Evolutionary conservation across 2,797 vertebrate species (phyloP), one percentile per base, ranked within the genome.

Genomic region (Diplodus puntazzo): DNA sequence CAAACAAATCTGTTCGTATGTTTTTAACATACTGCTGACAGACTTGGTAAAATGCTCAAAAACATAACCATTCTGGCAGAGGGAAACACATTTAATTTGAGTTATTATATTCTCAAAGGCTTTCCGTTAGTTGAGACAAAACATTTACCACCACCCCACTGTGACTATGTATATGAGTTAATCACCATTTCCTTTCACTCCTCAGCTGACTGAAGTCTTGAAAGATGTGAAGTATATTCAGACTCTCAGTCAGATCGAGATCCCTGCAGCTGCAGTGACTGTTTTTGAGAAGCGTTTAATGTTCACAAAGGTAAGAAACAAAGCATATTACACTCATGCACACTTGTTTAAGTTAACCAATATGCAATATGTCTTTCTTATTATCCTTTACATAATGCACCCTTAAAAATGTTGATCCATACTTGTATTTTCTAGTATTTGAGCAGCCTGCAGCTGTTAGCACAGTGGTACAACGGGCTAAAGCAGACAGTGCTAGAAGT

Each of bases 141-240:
- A 62, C n/a, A 81, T 75, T 84, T 17, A 65, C 42, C 14, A 42
- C 54, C n/a, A 23, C 23, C 53, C 65, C 27, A 21, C 46, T 70
- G 72, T 75, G 59, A 42, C 25, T 59, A 27, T 69, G n/a, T 39
- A 45, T 48, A 52, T 14, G 4, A 45, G 16, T 61, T 72, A 27
- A 75, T 75, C 9, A 23, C n/a, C 34, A 2, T 84, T 84, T 82
- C n/a, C 39, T 75, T 85, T 87, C 53, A 76, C 17, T 83, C 68
- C 84, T 10, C 75, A 97, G 95, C 87, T 96, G 43, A 91, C 94
- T 65, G 94, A 92, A 74, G 87, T 97, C 45, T 87, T 97, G 77
- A 96, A 94, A 87, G 96, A 97, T 81, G 95, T 97, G 52, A 96
- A 95, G 76, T 95, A 96, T 61, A 92, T 97, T 81, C 92, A 95